Conservation (phyloP, 2,797 vertebrate species). For the Typhlichthys subterraneus region DNA sequence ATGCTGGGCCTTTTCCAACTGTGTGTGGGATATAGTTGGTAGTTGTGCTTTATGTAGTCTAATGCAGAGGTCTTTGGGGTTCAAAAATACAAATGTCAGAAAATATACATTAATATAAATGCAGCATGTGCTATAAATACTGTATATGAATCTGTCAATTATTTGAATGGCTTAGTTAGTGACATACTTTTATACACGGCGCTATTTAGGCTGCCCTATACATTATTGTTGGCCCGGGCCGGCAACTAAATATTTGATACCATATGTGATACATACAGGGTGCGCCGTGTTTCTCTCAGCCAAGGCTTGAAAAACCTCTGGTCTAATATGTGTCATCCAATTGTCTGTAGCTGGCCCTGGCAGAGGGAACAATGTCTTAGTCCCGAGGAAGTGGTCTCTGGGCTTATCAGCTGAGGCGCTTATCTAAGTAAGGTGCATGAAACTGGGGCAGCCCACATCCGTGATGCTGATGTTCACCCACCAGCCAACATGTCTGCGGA, state of each 20-base stretch:
- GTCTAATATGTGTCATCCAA: slow-evolving; percentile 41
- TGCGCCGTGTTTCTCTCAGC: too few species aligned
- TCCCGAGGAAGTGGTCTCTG: slow-evolving; percentile 37
- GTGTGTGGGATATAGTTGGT: slow-evolving; percentile 25
- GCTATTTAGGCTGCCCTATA: too few species aligned
- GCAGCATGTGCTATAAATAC: too few species aligned
- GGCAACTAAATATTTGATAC: too few species aligned
- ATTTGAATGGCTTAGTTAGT: too few species aligned
- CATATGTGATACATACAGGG: too few species aligned
- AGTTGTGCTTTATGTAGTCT: slow-evolving; percentile 10
- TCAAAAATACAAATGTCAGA: too few species aligned
- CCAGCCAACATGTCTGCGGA: background rate
- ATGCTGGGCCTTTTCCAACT: slow-evolving; percentile 3
- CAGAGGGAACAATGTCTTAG: slow-evolving; percentile 47
- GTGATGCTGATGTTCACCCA: slow-evolving; percentile 28
- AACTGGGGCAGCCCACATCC: slow-evolving; percentile 54
- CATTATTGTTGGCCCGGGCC: too few species aligned
- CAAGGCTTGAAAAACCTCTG: too few species aligned
- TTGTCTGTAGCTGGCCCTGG: slow-evolving; percentile 25
- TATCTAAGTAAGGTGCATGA: slow-evolving; percentile 46
- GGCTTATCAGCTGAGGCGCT: slow-evolving; percentile 36
- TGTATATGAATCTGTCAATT: too few species aligned
- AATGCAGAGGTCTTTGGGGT: slow-evolving; percentile 7
- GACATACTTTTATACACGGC: too few species aligned
- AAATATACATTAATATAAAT: too few species aligned